Evolutionary conservation across 2,113 vertebrate genomes (phyloP), one percentile per base, ranked within the genome.

Genomic region (Odontophorus gujanensis): DNA sequence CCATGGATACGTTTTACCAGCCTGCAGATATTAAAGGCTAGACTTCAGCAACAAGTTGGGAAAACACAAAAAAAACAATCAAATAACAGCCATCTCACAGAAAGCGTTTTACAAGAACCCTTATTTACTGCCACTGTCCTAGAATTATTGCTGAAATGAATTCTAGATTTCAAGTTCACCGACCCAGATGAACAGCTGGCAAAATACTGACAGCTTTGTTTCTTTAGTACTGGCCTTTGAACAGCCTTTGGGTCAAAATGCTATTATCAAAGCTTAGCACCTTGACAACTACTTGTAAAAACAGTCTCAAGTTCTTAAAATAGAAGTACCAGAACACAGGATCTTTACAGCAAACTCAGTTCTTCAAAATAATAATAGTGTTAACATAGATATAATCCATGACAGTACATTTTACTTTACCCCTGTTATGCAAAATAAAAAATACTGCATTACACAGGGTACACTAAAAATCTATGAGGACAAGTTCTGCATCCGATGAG

Each of bases 191-290:
- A 92, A 87, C n/a, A 92, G 17, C 28, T 47, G 3, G 63, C 65
- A 91, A 89, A 94, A 93, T 66, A 91, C 65, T 50, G 32, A 87
- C 51, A 82, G 62, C 62, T 85, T 85, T 90, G 24, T 83, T 94
- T 80, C 51, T 88, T 87, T 57, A 89, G 30, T 22, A 68, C 1
- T 67, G 42, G 57, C 28, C 71, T 92, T 75, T 68, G 25, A 94
- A 92, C 18, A 71, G 47, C 19, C 57, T 62, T 84, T 2, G 7
- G n/a, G 61, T 87, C 74, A 89, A 91, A 92, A 72, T 53, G 10
- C 74, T 9, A 19, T 74, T 73, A 58, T 10, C 65, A 36, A 36
- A 92, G 66, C 90, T 80, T 83, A 95, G 80, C 53, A 92, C 43
- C 20, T 55, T 63, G 48, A 47, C 48, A 79, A 65, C 24, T 76